Percentiles rank a stretch among this genome's conserved stretches.
These are phyloP conservation scores for Athene noctua DNA, from an alignment of 2,113 vertebrate genomes.

Conservation along the genomic window DNA sequence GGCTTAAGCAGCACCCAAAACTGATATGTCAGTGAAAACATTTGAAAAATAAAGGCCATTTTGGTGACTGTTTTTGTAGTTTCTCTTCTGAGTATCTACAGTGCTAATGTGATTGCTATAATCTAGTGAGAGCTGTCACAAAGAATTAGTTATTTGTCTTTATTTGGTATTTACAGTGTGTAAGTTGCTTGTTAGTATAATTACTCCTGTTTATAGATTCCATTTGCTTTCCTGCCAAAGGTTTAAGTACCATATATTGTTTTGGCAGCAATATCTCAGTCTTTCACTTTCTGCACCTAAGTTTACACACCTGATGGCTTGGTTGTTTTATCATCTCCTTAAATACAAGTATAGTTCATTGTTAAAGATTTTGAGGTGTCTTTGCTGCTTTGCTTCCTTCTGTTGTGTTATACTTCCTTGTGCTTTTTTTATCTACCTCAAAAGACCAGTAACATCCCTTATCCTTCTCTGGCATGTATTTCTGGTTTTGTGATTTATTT, in stretches of 20 bases:
- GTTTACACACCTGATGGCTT: neutral
- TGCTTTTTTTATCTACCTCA: constrained; percentile 44
- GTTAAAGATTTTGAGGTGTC: neutral
- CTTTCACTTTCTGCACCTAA: neutral
- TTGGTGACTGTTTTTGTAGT: neutral
- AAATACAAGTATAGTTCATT: neutral
- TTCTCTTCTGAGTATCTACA: neutral
- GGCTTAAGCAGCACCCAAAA: neutral
- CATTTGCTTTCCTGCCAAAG: constrained; percentile 3
- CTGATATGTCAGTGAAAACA: constrained; percentile 9
- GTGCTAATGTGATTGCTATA: constrained; percentile 28
- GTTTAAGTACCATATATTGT: neutral
- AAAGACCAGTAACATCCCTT: constrained; percentile 26
- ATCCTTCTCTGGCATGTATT: constrained; percentile 17
- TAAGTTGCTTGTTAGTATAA: constrained; percentile 29
- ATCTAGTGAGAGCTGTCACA: constrained; percentile 23
- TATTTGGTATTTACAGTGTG: neutral
- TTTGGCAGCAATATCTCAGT: neutral
- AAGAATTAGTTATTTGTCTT: constrained; percentile 53
- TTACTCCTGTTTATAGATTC: constrained; percentile 11
- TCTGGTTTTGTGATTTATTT: constrained; percentile 3
- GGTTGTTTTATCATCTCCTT: neutral
- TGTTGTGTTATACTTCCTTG: constrained; percentile 35
- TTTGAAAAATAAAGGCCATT: constrained; percentile 10
- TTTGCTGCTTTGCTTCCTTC: constrained; percentile 46